Evolutionary conservation across 2,888 invertebrate species (phyloP).

Genomic region (Epinotia brunnichana): DNA sequence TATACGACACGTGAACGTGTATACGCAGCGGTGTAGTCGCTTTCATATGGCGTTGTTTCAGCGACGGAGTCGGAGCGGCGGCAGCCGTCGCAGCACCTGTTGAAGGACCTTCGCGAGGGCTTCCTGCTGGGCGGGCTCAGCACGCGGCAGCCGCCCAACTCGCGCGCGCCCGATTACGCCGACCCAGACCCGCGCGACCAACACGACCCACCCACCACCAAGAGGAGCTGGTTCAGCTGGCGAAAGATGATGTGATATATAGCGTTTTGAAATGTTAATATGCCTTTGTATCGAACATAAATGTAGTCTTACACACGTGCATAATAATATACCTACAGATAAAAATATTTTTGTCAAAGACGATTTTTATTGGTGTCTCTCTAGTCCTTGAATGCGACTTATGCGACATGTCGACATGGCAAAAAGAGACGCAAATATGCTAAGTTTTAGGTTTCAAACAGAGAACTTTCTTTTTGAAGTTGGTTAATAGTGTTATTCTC

Average conservation of each 20-base stretch:
- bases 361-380: too few relatives aligned
- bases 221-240: slow-evolving; percentile 55
- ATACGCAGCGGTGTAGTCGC: too few relatives aligned
- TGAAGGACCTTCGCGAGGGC: slow-evolving; percentile 64
- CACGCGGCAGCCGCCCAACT: slow-evolving; percentile 37
- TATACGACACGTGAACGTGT: too few relatives aligned
- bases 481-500: background rate
- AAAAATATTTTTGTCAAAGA: too few relatives aligned
- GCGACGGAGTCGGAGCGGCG: slow-evolving; percentile 65
- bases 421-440: background rate
- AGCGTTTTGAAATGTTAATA: background rate
- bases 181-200: slow-evolving; percentile 53
- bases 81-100: slow-evolving; percentile 60
- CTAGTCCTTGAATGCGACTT: too few relatives aligned
- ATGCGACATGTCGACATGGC: background rate
- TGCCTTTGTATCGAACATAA: background rate
- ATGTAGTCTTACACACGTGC: background rate
- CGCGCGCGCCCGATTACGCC: slow-evolving; percentile 55
- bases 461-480: background rate
- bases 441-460: background rate
- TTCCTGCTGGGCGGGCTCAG: slow-evolving; percentile 55
- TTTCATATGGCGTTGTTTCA: slow-evolving; percentile 46
- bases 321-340: too few relatives aligned
- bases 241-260: slow-evolving; percentile 44
- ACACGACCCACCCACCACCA: slow-evolving; percentile 51